Evolutionary conservation across 2,797 vertebrate species (phyloP), one percentile per base, ranked within the genome.

Genomic region (Poecilia picta): DNA sequence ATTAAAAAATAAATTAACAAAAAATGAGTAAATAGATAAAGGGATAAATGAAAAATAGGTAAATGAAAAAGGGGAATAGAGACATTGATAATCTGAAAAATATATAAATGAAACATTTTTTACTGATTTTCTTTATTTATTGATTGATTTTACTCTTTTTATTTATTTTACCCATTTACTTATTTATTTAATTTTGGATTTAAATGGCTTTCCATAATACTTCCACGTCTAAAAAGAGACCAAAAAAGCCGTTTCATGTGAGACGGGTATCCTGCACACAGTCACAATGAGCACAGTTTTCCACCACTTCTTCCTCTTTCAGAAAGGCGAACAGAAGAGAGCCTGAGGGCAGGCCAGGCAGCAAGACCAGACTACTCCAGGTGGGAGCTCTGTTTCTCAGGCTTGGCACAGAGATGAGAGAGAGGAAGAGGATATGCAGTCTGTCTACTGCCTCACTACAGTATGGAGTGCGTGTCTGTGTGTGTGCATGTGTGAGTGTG

Each of bases 321-420:
- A 81, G 84, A 75, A 82, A 86, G 23, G 6, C 78, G 82, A 82
- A 81, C 74, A 84, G 78, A 7, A n/a, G 28, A 77, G 78, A 3
- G 89, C 93, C 92, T 82, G 80, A 77, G 86, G 93, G 87, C 85
- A 93, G 91, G 85, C 87, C 82, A 89, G 81, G 81, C 72, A 92
- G 89, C n/a, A 8, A 83, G 86, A 89, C 88, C 91, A 94, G 91
- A 90, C 90, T 89, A 91, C 91, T 94, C 92, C 92, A 94, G 93
- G 93, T 93, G 89, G 93, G 90, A 43, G 70, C 77, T 43, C 75
- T 79, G 81, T 86, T 91, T 90, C 89, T 89, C 80, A 89, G 87
- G 90, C 85, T 92, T 88, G 89, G 91, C 88, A 86, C 71, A 76
- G 53, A 93, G 85, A 92, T 86, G 90, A 92, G 89, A 90, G 84